Evolutionary conservation across 2,888 invertebrate species (phyloP), one percentile per base, ranked within the genome.

Genomic region (Cactoblastis cactorum): DNA sequence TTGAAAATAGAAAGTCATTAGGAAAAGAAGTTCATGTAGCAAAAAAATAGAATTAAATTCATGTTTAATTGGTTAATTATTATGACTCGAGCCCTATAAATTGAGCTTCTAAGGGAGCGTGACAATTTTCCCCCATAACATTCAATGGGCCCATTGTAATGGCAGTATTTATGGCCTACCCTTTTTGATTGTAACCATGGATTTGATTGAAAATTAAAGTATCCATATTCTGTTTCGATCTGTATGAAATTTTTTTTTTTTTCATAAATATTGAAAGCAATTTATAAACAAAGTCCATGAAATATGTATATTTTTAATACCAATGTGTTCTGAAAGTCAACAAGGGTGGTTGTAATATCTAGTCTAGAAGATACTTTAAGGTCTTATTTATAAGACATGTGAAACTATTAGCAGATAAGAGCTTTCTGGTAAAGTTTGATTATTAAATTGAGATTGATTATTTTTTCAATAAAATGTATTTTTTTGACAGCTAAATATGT

Each of bases 1-100:
- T 95, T 71, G 95, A 95, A 80, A 92, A 91, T 65, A 80, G 90
- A 63, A 90, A 90, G 62, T 85, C 87, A 11, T 56, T 84, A 53
- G 84, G 85, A 12, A 87, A 86, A 75, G 87, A 88, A 63, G 74
- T 83, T 56, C 71, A 62, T 35, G 65, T 71, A 43, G 69, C 69
- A 50, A 86, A 85, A 63, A 82, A 83, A 69, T 83, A 71, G 63
- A 24, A n/a, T 22, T 47, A 37, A 32, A 41, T 38, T 47, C n/a
- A 33, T 6, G 1, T 9, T 14, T 9, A 18, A 22, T 35, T 38
- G 15, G 38, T n/a, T 1, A 2, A 14, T 14, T 22, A 9, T 34
- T 19, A 14, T 14, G 1, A 46, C 18, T 33, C 11, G 33, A 9
- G 19, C 8, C 22, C 14, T 22, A 35, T 14, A 19, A 46, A 19